Percentiles rank a stretch among this genome's conserved stretches.
Evolutionary conservation across 1,140 invertebrate species (phyloP).

Genomic region (Cherax quadricarinatus): DNA sequence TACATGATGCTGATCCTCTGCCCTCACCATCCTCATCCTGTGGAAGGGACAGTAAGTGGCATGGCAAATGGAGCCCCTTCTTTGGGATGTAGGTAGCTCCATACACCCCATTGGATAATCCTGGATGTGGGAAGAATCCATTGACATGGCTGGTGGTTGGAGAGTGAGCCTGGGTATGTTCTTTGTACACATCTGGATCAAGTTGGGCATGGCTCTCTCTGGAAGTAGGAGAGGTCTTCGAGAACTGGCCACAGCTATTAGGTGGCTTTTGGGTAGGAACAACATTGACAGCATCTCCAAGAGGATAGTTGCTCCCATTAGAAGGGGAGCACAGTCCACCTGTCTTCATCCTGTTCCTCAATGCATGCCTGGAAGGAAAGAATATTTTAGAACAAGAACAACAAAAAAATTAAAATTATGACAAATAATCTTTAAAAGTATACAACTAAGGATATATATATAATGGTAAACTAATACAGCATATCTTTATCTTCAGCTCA

Average conservation of each 20-base stretch:
- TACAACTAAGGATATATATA: too few relatives aligned
- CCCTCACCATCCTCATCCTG: slow-evolving; percentile 33
- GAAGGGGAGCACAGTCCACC: slow-evolving; percentile 60
- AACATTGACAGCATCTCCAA: slow-evolving; percentile 36
- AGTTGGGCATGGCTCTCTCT: slow-evolving; percentile 31
- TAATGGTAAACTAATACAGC: too few relatives aligned
- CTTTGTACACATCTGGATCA: slow-evolving; percentile 14
- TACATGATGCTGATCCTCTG: neutral
- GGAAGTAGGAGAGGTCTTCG: slow-evolving; percentile 7
- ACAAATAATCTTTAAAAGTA: too few relatives aligned
- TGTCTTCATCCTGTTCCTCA: slow-evolving; percentile 61
- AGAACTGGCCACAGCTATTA: neutral
- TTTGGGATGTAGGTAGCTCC: neutral
- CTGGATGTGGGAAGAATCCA: slow-evolving; percentile 5
- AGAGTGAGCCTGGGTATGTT: neutral
- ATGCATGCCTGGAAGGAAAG: slow-evolving; percentile 46
- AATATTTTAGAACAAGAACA: neutral
- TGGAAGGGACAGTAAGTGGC: slow-evolving; percentile 31
- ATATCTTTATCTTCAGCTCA: too few relatives aligned
- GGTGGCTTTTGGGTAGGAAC: neutral
- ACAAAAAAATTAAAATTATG: too few relatives aligned
- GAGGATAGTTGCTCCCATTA: slow-evolving; percentile 51
- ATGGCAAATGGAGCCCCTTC: slow-evolving; percentile 22
- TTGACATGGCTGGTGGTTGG: slow-evolving; percentile 21
- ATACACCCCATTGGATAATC: slow-evolving; percentile 33